Evolutionary conservation across 2,797 vertebrate genomes (phyloP), one percentile per base, ranked within the genome.

Genomic region (Poeciliopsis gracilis): DNA sequence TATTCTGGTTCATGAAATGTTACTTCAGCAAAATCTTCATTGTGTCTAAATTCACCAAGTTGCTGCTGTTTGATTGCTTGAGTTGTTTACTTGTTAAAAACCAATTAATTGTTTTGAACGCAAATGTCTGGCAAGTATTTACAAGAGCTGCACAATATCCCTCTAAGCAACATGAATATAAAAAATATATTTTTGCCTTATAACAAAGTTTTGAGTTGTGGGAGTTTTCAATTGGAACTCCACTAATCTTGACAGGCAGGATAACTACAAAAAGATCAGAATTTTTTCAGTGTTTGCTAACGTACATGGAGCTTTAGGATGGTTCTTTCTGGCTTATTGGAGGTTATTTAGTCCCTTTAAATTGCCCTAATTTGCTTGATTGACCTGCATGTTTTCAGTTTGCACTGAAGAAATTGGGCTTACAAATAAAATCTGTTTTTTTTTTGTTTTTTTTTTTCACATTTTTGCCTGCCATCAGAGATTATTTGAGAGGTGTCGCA

Each of bases 401-500:
- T 9, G 16, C 61, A 23, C 61, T 38, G 38, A 66, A 61, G 15
- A 18, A 33, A 66, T 38, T 38, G 43, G 25, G 15, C 43, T 45
- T 71, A 28, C 28, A 71, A 47, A 46, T n/a, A 28, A 15, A 71
- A 20, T 16, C 43, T 51, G 20, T 51, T 51, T 51, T 51, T n/a
- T 51, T 51, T 51, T 51, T 51, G 20, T 51, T 51, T 51, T 51
- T 51, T 51, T 51, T 51, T 51, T 23, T 51, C 23, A 53, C 9
- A 53, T 53, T 25, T 25, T 53, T 53, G 51, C 16, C 25, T 53
- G 23, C 23, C 43, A 30, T 28, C 15, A 47, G n/a, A 72, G n/a
- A 47, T 72, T 47, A 47, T 71, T 47, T 66, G 18, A 47, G 69
- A 72, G 69, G 61, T 15, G 41, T 81, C 76, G 20, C 77, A 79